Evolutionary conservation across 2,113 vertebrate genomes (phyloP).

Genomic region (Abramis brama): DNA sequence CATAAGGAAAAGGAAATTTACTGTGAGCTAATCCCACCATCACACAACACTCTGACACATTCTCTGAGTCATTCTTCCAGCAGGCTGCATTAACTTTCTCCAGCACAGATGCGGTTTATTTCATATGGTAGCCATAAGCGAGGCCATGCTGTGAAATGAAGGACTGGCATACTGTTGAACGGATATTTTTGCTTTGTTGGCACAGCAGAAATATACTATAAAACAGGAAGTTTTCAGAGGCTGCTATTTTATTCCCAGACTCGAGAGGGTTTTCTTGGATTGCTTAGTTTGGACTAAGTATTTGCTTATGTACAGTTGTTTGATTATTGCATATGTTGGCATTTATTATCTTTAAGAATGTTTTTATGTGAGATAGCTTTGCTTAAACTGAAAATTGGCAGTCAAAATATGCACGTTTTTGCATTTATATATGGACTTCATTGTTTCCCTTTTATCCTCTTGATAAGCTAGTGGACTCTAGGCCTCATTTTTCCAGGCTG

Average conservation of each 20-base stretch:
- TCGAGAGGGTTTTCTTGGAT: background rate
- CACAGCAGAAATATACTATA: background rate
- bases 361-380: background rate
- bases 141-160: conserved; percentile 11
- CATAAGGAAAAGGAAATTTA: conserved; percentile 49
- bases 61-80: conserved; percentile 31
- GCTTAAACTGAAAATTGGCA: background rate
- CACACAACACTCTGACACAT: conserved; percentile 28
- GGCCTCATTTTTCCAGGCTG: background rate
- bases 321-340: conserved; percentile 7
- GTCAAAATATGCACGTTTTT: background rate
- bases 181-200: background rate
- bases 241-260: background rate
- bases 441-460: background rate
- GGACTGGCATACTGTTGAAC: background rate
- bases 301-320: background rate
- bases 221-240: background rate
- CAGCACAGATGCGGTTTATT: conserved; percentile 8
- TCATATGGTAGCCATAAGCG: conserved; percentile 18
- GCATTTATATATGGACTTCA: background rate
- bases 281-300: background rate
- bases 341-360: background rate
- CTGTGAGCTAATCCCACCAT: conserved; percentile 48
- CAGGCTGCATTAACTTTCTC: conserved; percentile 25
- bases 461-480: background rate